phyloP scores from a whole-genome alignment of 2,888 invertebrate genomes.

The Danaus chrysippus region DNA sequence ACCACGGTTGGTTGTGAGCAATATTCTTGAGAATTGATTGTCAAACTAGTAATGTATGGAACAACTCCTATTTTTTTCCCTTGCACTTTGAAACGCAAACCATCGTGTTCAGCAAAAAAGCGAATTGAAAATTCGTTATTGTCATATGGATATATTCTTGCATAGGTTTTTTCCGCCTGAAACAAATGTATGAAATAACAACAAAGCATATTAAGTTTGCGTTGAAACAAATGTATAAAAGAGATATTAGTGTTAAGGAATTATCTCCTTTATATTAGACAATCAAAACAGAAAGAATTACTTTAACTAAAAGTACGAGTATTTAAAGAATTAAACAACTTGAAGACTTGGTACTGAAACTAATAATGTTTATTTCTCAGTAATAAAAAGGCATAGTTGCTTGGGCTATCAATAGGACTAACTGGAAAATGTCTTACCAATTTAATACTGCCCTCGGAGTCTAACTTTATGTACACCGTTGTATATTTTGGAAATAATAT shows the following conservation, averaged over 20 bases:
- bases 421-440: neutral
- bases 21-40: constrained; percentile 37
- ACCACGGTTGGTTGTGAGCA: constrained; percentile 37
- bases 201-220: too few species aligned
- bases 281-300: too few species aligned
- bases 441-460: neutral
- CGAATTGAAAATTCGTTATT: constrained; percentile 10
- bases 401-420: too few species aligned
- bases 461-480: neutral
- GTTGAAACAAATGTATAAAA: neutral
- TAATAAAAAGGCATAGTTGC: too few species aligned
- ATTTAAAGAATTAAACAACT: too few species aligned
- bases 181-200: neutral
- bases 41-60: constrained; percentile 39
- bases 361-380: too few species aligned
- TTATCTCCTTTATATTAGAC: too few species aligned
- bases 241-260: too few species aligned
- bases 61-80: constrained; percentile 32
- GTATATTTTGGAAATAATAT: constrained; percentile 6
- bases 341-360: too few species aligned
- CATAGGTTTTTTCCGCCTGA: neutral
- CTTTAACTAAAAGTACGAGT: too few species aligned
- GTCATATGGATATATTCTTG: constrained; percentile 2
- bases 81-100: constrained; percentile 14
- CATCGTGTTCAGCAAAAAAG: constrained; percentile 16